These are phyloP conservation scores for Habrosyne pyritoides DNA, from an alignment of 2,888 invertebrate species.

Conservation along the genomic window DNA sequence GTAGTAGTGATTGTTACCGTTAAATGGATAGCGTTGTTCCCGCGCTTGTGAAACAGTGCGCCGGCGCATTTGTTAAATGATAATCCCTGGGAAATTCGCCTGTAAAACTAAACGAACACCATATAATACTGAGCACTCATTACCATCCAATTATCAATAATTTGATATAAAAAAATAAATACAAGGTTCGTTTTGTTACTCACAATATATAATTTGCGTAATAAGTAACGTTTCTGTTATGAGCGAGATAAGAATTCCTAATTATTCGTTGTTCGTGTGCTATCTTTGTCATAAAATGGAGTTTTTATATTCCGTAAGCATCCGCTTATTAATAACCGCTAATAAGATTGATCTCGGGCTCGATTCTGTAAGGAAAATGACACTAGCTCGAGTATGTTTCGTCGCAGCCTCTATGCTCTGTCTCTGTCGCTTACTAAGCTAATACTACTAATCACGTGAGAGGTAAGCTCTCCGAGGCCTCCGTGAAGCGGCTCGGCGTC, in stretches of 20 bases:
- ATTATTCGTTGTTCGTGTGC: neutral
- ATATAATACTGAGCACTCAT: constrained; percentile 33
- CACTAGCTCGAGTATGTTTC: too few relatives aligned
- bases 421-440: too few relatives aligned
- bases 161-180: neutral
- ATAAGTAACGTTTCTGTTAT: neutral
- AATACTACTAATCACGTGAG: too few relatives aligned
- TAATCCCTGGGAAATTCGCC: constrained; percentile 56
- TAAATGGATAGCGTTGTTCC: constrained; percentile 53
- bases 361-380: too few relatives aligned
- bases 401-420: too few relatives aligned
- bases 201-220: neutral
- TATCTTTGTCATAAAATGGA: neutral
- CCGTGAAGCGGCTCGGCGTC: too few relatives aligned
- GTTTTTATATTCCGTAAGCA: neutral
- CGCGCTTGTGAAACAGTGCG: constrained; percentile 48
- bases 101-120: constrained; percentile 35
- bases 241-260: neutral
- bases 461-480: too few relatives aligned
- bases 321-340: neutral
- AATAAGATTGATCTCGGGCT: neutral
- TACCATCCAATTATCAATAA: constrained; percentile 25
- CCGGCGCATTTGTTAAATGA: constrained; percentile 41
- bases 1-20: constrained; percentile 39
- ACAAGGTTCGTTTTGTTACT: neutral